These are phyloP conservation scores for Phyllotis vaccarum DNA, from an alignment of 2,797 vertebrate species.

Conservation along the genomic window DNA sequence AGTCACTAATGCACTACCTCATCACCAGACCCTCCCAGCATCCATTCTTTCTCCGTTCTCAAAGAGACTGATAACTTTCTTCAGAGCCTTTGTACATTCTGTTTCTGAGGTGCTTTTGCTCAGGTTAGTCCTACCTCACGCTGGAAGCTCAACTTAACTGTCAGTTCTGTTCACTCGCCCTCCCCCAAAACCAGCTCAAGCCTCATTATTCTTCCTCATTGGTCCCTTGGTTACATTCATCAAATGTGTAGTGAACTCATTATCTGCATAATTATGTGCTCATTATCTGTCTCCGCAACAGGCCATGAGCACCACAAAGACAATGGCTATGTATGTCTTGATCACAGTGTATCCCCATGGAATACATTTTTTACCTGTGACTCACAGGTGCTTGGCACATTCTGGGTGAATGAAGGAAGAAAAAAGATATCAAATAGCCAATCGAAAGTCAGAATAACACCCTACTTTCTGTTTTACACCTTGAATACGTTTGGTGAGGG, in stretches of 20 bases:
- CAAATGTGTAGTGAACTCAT: conserved; percentile 71
- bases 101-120: neutral
- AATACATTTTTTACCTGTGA: too few species aligned
- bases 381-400: neutral
- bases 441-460: conserved; percentile 36
- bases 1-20: neutral
- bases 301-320: neutral
- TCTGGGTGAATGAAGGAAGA: conserved; percentile 1
- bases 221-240: conserved; percentile 68
- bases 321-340: neutral
- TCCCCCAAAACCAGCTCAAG: conserved; percentile 40
- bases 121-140: conserved; percentile 3
- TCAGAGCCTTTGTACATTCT: neutral
- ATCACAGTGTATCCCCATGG: neutral
- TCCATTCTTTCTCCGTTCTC: neutral
- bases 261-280: conserved; percentile 68
- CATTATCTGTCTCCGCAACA: conserved; percentile 52
- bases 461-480: neutral
- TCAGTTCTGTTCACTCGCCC: conserved; percentile 4
- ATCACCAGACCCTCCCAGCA: neutral
- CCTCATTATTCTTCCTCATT: conserved; percentile 59
- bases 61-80: neutral
- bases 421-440: neutral
- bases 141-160: conserved; percentile 16
- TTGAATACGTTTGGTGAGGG: neutral